Base-by-base conservation (phyloP, 1,140 invertebrate genomes). In the Batillaria attramentaria region DNA sequence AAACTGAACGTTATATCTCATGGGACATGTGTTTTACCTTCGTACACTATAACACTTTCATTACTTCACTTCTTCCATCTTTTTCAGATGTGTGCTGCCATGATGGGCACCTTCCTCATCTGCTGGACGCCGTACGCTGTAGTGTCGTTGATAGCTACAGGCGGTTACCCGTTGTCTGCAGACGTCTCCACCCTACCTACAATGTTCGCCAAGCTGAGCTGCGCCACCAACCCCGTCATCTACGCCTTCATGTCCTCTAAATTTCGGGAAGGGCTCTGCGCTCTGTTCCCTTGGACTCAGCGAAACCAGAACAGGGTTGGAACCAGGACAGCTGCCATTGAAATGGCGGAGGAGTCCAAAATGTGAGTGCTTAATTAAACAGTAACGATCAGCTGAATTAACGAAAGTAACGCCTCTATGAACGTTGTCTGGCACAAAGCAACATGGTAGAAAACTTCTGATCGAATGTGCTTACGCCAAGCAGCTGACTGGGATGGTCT, bases 161-260 rank as follows among this genome's bases (percentile, higher is more conserved):
- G 42, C 10, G 42, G 62, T 24, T 24, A 66, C 8, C 18, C 28
- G 4, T 0, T 78, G 28, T 35, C 62, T 20, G 42, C 62, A 33
- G 18, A 20, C 0, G 16, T 78, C 31, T 68, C 77, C 35, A 46
- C 77, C 39, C 4, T 82, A 28, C 72, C 72, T 24, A 79, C 78
- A 42, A 79, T 82, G 72, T 82, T 79, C 57, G 70, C 70, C 65
- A 75, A 79, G 65, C 42, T 74, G 18, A 70, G 73, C 54, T 80
- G 79, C 24, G 50, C 46, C 46, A 31, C 77, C 62, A 80, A 80
- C 74, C 79, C 79, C 37, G 43, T 77, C 41, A 80, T 80, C 62
- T 80, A 80, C 37, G 65, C 66, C 50, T n/a, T 72, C 31, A 77
- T 69, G 41, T 75, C 72, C 10, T 28, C 65, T n/a, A 70, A 46